Conservation (phyloP, 2,113 vertebrate genomes). For the Aptenodytes forsteri region DNA sequence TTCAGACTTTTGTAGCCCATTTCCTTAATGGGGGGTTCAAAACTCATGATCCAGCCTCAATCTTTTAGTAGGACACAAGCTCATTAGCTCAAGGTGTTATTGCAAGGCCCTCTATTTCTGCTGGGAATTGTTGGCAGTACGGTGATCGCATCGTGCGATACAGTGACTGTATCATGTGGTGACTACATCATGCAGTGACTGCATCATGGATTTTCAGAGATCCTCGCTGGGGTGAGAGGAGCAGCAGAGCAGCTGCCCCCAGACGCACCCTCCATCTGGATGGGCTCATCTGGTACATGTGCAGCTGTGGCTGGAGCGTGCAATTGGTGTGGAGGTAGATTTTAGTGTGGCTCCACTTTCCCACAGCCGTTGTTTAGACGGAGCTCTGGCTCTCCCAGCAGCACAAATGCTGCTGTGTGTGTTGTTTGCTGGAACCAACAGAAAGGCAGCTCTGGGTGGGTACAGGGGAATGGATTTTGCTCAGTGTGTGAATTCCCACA, state of each 20-base stretch:
- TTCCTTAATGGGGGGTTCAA: neutral
- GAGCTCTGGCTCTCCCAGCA: neutral
- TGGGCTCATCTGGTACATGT: neutral
- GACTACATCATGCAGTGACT: neutral
- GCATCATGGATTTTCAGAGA: neutral
- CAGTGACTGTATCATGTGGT: neutral
- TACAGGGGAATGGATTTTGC: conserved; percentile 33
- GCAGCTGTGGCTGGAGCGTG: neutral
- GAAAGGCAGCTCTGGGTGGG: neutral
- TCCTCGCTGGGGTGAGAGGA: neutral
- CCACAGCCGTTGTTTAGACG: neutral
- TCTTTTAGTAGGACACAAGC: neutral
- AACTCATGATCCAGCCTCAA: neutral
- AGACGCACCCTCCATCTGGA: neutral
- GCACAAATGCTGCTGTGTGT: fast-evolving
- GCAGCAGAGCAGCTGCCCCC: neutral
- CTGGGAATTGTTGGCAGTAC: neutral
- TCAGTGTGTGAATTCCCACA: conserved; percentile 30
- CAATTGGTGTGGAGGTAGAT: neutral
- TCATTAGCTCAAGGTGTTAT: neutral
- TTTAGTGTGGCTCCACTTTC: neutral
- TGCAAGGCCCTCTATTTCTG: neutral
- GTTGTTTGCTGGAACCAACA: neutral
- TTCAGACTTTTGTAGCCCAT: neutral
- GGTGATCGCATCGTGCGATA: fast-evolving